phyloP scores from a whole-genome alignment of 1,140 invertebrate genomes.

The Drosophila santomea region DNA sequence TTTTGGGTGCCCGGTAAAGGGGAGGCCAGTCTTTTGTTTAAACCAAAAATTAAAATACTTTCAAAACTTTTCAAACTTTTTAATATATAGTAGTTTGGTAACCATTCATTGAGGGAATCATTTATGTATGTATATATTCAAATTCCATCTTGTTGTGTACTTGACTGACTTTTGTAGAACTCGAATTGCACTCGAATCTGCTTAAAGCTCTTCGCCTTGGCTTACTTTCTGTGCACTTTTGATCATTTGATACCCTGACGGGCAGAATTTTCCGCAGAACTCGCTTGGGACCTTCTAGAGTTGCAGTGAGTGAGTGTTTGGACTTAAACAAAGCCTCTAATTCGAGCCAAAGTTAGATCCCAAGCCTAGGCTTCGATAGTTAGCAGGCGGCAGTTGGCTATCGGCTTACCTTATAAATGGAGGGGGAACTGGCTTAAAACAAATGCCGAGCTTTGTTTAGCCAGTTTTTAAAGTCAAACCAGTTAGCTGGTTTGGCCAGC shows the following conservation, averaged over 20 bases:
- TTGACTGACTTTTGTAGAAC: background rate
- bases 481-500: conserved; percentile 50
- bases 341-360: conserved; percentile 31
- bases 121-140: background rate
- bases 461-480: conserved; percentile 39
- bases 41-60: background rate
- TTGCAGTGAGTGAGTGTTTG: conserved; percentile 26
- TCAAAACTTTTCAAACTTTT: too few relatives aligned
- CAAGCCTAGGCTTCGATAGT: conserved; percentile 42
- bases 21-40: too few relatives aligned
- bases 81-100: too few relatives aligned
- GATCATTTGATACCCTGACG: conserved; percentile 39
- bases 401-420: conserved; percentile 23
- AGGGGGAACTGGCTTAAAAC: conserved; percentile 34
- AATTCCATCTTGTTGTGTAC: background rate
- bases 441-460: conserved; percentile 45
- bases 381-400: conserved; percentile 17
- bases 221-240: conserved; percentile 32
- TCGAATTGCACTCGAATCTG: conserved; percentile 9
- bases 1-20: background rate
- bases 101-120: background rate
- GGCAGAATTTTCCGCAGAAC: conserved; percentile 31
- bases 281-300: conserved; percentile 36
- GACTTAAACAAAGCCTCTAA: conserved; percentile 48
- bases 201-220: conserved; percentile 33